Percentiles rank a stretch among this genome's conserved stretches.
Conservation (phyloP, 2,113 vertebrate genomes). For the Oceanites oceanicus region DNA sequence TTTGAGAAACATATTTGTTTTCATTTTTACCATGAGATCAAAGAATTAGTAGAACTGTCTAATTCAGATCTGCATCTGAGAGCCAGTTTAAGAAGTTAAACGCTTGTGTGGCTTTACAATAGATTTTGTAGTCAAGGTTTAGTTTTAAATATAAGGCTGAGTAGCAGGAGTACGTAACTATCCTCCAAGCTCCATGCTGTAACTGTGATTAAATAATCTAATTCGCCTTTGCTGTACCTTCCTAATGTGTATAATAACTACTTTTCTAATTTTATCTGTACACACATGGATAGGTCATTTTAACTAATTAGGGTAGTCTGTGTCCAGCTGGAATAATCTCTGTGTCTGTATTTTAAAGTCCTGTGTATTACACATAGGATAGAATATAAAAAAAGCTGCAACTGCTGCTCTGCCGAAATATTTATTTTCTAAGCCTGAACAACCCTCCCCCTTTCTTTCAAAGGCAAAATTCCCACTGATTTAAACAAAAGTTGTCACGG, state of each 20-base stretch:
- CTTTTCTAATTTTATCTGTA: not conserved
- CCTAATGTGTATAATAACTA: not conserved
- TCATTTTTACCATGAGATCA: not conserved
- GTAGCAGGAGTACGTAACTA: rapidly evolving
- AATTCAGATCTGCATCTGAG: not conserved
- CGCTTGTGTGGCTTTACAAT: not conserved
- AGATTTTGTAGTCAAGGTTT: not conserved
- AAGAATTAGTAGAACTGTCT: not conserved
- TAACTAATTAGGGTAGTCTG: not conserved
- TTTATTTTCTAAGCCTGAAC: not conserved
- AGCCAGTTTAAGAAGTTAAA: not conserved
- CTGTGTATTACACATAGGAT: not conserved
- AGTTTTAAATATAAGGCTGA: not conserved
- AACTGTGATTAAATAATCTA: not conserved
- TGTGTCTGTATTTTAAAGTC: not conserved
- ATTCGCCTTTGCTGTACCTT: not conserved
- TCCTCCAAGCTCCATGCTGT: not conserved
- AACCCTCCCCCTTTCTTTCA: not conserved
- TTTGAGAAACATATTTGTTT: not conserved
- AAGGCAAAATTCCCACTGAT: not conserved
- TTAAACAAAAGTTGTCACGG: not conserved
- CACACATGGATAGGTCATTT: not conserved
- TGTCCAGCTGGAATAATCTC: not conserved
- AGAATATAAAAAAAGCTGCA: not conserved
- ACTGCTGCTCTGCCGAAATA: not conserved